Evolutionary conservation across 2,797 vertebrate genomes (phyloP).

Genomic region (Gambusia yucatana): DNA sequence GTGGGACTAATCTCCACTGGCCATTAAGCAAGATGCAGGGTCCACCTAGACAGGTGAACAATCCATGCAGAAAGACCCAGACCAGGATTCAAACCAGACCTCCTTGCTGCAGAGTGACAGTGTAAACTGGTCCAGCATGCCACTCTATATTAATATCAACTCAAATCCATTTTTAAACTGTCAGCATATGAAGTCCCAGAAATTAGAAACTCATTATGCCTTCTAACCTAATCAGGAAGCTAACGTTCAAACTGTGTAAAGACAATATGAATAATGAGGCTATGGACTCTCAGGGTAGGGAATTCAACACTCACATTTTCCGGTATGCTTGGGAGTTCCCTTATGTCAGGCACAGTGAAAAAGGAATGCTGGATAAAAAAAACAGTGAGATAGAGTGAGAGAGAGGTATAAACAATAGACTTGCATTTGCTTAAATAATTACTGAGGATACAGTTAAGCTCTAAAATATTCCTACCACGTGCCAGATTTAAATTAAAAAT

Average conservation of each 20-base stretch:
- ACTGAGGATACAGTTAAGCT: not conserved
- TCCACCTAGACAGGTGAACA: not conserved
- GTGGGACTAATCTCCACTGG: not conserved
- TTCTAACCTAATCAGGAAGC: not conserved
- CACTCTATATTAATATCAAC: not conserved
- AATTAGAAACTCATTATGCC: not conserved
- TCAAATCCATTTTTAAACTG: not conserved
- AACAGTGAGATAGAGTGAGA: conserved; percentile 1
- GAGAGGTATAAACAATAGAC: not conserved
- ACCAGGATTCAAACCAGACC: not conserved
- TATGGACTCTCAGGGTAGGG: not conserved
- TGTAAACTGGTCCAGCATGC: not conserved
- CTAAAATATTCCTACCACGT: not conserved
- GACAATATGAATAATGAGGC: not conserved
- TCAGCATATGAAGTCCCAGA: not conserved
- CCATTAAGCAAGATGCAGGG: not conserved
- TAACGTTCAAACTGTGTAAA: not conserved
- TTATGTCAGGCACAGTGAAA: conserved; percentile 93
- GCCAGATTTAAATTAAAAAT: not conserved
- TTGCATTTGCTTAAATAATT: not conserved
- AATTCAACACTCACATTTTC: conserved; percentile 90
- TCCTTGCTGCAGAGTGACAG: not conserved
- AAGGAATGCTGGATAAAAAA: conserved; percentile 88
- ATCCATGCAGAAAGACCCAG: not conserved
- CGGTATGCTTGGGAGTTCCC: conserved; percentile 95